Evolutionary conservation across 2,888 invertebrate genomes (phyloP), one percentile per base, ranked within the genome.

Genomic region (Ophion ellenae): DNA sequence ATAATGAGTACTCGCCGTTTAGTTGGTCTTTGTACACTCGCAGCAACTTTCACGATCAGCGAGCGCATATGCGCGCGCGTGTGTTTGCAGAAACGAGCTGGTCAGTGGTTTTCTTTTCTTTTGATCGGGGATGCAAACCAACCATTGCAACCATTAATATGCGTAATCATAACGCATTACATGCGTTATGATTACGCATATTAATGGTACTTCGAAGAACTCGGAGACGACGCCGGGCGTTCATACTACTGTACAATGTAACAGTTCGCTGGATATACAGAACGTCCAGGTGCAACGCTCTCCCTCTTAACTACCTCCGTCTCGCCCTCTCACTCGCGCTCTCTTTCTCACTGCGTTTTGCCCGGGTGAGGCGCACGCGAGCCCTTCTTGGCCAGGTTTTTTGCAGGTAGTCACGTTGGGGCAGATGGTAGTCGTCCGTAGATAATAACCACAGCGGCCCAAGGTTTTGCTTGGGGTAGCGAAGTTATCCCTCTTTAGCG

Each of bases 341-440:
- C 67, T 69, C 66, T 76, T 47, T 61, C 47, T 20, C 11, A 32
- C 24, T 84, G 67, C 61, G 32, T 74, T 77, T 77, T 28, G 74
- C 82, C 83, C 61, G 77, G 66, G 78, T 64, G 9, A 53, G 4
- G 47, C 76, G 32, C 79, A 75, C 81, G 80, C 83, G 63, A 81
- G 84, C 84, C 66, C 77, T 80, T 70, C 84, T 82, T 82, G 53
- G 84, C 89, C 85, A 88, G 87, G 84, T 85, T 87, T 90, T 81
- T 81, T 63, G 92, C 91, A 91, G 90, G 91, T 91, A 88, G 82
- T 86, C 76, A 78, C 76, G 80, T 84, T 76, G 82, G 82, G 86
- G 90, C 92, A 93, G 92, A 92, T 92, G 92, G 91, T 87, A 89
- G 86, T 89, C 90, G 90, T 90, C 90, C 91, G 90, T 88, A 87